Conservation (phyloP, 2,888 invertebrate genomes). For the Tiliacea aurago region DNA sequence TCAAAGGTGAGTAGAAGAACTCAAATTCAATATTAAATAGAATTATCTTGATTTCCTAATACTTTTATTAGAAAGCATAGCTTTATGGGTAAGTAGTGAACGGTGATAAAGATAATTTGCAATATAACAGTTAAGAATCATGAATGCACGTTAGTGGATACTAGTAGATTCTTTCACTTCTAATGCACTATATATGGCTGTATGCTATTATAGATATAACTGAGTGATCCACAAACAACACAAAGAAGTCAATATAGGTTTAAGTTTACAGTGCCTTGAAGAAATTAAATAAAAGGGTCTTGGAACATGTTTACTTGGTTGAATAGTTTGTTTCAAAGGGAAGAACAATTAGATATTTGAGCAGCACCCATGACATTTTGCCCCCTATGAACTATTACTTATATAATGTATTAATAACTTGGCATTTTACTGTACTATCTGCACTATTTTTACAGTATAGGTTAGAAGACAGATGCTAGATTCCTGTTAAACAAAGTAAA, state of each 20-base stretch:
- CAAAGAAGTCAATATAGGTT: background rate
- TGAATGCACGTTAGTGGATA: too few relatives aligned
- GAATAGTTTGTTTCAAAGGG: background rate
- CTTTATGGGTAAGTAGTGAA: background rate
- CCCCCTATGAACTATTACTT: background rate
- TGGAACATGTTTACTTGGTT: background rate
- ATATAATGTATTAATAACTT: conserved; percentile 5
- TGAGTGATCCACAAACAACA: background rate
- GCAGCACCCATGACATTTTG: background rate
- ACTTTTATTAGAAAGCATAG: background rate
- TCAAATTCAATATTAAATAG: background rate
- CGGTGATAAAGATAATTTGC: background rate
- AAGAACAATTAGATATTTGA: background rate
- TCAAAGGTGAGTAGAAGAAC: background rate
- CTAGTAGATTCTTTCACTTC: background rate
- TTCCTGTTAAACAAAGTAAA: background rate
- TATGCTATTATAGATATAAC: background rate
- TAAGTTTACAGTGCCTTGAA: background rate
- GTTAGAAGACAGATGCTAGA: background rate
- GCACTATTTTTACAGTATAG: background rate
- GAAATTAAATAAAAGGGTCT: background rate
- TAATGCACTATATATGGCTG: background rate
- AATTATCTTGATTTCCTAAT: background rate
- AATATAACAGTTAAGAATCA: background rate
- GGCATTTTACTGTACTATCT: background rate